Percentiles rank a stretch among this genome's conserved stretches.
Evolutionary conservation across 1,140 invertebrate genomes (phyloP).

Genomic region (Andricus grossulariae): DNA sequence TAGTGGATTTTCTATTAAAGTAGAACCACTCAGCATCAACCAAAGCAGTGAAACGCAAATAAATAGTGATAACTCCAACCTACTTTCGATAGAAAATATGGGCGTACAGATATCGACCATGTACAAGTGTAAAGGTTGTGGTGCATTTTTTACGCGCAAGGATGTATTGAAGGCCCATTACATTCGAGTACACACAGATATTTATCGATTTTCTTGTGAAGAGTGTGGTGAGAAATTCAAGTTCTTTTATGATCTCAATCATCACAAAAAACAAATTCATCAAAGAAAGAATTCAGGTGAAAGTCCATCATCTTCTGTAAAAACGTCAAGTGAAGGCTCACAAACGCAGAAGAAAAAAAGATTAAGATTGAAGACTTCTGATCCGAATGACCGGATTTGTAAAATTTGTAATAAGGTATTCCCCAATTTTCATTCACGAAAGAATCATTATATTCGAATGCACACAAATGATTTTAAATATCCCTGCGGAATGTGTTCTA

Average conservation of each 20-base stretch:
- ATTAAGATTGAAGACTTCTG: constrained; percentile 59
- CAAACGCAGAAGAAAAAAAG: constrained; percentile 60
- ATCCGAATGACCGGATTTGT: constrained; percentile 75
- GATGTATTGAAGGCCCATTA: not conserved
- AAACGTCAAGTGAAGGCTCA: constrained; percentile 68
- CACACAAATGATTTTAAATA: constrained; percentile 89
- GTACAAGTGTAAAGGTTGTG: not conserved
- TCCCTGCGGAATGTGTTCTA: constrained; percentile 87
- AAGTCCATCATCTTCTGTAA: constrained; percentile 68
- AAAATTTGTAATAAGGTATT: constrained; percentile 84
- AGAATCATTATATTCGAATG: constrained; percentile 84
- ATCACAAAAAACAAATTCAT: not conserved
- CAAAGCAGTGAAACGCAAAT: too few relatives aligned
- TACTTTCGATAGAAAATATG: too few relatives aligned
- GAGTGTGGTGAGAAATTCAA: constrained; percentile 8
- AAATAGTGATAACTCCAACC: too few relatives aligned
- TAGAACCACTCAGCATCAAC: too few relatives aligned
- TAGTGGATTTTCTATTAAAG: too few relatives aligned
- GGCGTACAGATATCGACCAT: too few relatives aligned
- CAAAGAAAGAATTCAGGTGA: constrained; percentile 36
- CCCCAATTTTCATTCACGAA: constrained; percentile 78
- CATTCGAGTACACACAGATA: constrained; percentile 4
- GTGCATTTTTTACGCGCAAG: not conserved
- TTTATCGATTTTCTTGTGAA: constrained; percentile 15
- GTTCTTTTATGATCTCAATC: not conserved